phyloP scores from a whole-genome alignment of 2,797 vertebrate species.

The Anguilla pacifica region DNA sequence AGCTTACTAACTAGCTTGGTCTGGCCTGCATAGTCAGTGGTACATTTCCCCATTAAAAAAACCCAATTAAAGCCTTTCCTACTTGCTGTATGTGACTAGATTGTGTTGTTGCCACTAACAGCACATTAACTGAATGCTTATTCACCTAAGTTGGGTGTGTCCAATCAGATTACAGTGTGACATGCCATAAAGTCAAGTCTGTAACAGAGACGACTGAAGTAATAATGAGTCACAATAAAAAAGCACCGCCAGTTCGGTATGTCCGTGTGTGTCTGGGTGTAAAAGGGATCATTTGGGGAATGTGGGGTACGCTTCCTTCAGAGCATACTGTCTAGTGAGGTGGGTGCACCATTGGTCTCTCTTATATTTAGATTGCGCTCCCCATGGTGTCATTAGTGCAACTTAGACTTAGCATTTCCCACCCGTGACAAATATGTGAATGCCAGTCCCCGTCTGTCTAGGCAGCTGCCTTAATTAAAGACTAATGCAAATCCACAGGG shows the following conservation, averaged over 20 bases:
- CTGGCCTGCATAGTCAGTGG: no score
- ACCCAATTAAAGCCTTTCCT: no score
- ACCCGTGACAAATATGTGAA: background rate
- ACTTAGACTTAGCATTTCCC: constrained; percentile 47
- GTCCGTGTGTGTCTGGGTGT: background rate
- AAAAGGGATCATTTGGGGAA: background rate
- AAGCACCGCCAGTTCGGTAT: background rate
- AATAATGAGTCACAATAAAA: background rate
- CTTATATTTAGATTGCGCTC: background rate
- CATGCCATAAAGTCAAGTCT: no score
- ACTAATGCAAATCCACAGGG: constrained; percentile 45
- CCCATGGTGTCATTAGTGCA: constrained; percentile 3
- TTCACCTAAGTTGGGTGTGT: no score
- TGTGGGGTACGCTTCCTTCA: background rate
- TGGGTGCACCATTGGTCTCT: background rate
- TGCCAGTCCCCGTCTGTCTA: constrained; percentile 38
- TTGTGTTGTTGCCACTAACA: no score
- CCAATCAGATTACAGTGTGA: no score
- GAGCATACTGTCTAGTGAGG: background rate
- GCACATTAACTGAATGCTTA: no score
- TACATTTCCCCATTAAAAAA: no score
- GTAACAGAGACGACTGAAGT: no score
- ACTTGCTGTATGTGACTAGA: no score
- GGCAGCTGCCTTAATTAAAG: constrained; percentile 54
- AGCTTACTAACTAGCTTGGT: no score